Evolutionary conservation across 2,797 vertebrate genomes (phyloP).

Genomic region (Phoebastria nigripes): DNA sequence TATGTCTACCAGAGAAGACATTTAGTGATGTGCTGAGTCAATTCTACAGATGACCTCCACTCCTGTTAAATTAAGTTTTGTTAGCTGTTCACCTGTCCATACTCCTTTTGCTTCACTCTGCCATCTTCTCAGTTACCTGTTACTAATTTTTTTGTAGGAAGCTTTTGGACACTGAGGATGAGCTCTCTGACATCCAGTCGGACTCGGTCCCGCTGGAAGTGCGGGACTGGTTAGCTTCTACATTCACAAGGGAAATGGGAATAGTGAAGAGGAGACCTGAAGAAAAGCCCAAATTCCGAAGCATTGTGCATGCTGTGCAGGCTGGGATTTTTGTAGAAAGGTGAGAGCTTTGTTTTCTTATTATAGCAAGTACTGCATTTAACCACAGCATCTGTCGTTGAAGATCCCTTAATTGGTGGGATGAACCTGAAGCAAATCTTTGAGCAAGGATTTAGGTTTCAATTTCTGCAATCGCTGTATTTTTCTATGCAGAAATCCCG

Average conservation of each 20-base stretch:
- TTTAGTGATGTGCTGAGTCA: not conserved
- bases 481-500: not conserved
- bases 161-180: conserved; percentile 93
- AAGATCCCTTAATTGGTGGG: not conserved
- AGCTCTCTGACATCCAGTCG: conserved; percentile 90
- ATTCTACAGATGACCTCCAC: not conserved
- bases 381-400: not conserved
- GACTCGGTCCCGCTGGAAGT: conserved; percentile 94
- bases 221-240: conserved; percentile 95
- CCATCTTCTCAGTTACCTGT: not conserved
- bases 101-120: not conserved
- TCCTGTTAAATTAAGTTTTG: not conserved
- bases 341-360: conserved; percentile 64
- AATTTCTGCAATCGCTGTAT: not conserved
- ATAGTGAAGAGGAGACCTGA: conserved; percentile 88
- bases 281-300: conserved; percentile 95
- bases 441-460: not conserved
- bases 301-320: conserved; percentile 96
- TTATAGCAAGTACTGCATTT: not conserved
- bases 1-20: not conserved
- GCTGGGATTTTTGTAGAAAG: conserved; percentile 98
- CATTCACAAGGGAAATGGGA: conserved; percentile 96
- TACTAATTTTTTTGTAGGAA: conserved; percentile 73
- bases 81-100: not conserved
- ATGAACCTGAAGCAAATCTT: not conserved